Conservation (phyloP, 2,113 vertebrate species). For the Caranx ignobilis region DNA sequence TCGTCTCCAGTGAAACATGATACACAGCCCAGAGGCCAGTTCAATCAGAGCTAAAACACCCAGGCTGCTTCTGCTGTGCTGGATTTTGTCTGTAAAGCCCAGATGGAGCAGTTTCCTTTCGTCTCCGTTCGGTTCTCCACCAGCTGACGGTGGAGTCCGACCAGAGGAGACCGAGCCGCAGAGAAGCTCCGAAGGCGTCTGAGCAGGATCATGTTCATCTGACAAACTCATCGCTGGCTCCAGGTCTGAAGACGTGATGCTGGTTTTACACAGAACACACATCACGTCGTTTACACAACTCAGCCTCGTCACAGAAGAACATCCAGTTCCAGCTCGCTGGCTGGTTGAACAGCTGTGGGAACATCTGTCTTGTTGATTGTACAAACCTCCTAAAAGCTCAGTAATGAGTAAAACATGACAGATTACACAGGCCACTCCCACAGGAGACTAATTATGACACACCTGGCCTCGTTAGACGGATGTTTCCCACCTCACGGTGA, state of each 20-base stretch:
- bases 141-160: background rate
- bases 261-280: too few species aligned
- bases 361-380: too few species aligned
- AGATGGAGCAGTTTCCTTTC: slow-evolving; percentile 3
- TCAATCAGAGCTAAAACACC: background rate
- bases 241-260: background rate
- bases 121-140: background rate
- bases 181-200: background rate
- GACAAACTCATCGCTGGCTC: background rate
- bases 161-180: background rate
- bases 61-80: background rate
- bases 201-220: background rate
- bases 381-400: too few species aligned
- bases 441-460: too few species aligned
- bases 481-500: too few species aligned
- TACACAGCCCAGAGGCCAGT: slow-evolving; percentile 6
- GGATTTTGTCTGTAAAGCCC: background rate
- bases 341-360: too few species aligned
- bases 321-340: too few species aligned
- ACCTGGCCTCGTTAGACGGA: too few species aligned
- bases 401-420: too few species aligned
- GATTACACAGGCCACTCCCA: too few species aligned
- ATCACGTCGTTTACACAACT: too few species aligned
- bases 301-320: too few species aligned
- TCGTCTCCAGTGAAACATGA: background rate